Percentiles rank a stretch among this genome's conserved stretches.
Conservation (phyloP, 1,140 invertebrate genomes). For the Myzus persicae region DNA sequence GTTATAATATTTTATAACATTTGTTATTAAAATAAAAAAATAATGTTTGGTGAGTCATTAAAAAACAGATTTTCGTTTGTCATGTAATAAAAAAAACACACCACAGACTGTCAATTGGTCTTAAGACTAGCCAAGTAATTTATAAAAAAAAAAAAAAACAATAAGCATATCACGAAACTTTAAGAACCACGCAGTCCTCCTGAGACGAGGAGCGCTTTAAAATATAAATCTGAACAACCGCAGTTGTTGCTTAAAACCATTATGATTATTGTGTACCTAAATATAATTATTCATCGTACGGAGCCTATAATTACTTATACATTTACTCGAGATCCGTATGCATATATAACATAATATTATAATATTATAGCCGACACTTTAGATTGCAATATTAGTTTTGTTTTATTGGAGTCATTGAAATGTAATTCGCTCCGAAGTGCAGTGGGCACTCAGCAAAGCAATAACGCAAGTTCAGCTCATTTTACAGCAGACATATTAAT, state of each 20-base stretch:
- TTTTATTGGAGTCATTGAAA: conserved; percentile 29
- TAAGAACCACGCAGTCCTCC: not conserved
- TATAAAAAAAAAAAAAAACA: not conserved
- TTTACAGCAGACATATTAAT: not conserved
- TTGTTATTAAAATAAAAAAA: not conserved
- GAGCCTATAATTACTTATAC: not conserved
- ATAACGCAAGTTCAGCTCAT: not conserved
- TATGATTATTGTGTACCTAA: not conserved
- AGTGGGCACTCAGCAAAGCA: not conserved
- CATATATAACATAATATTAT: not conserved
- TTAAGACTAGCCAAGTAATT: not conserved
- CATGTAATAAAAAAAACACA: not conserved
- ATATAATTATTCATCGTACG: not conserved
- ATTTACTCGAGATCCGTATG: not conserved
- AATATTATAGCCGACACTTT: conserved; percentile 25
- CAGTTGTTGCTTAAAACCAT: not conserved
- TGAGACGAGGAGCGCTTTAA: not conserved
- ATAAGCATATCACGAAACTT: not conserved
- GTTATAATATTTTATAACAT: not conserved
- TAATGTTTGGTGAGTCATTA: not conserved
- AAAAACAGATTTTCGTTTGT: not conserved
- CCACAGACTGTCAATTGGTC: not conserved
- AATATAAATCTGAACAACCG: not conserved
- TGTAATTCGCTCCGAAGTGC: not conserved
- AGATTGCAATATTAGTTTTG: conserved; percentile 27